Base-by-base conservation (phyloP, 30 jellyfish, hydroid and myxozoan genomes). In the Morbakka virulenta region DNA sequence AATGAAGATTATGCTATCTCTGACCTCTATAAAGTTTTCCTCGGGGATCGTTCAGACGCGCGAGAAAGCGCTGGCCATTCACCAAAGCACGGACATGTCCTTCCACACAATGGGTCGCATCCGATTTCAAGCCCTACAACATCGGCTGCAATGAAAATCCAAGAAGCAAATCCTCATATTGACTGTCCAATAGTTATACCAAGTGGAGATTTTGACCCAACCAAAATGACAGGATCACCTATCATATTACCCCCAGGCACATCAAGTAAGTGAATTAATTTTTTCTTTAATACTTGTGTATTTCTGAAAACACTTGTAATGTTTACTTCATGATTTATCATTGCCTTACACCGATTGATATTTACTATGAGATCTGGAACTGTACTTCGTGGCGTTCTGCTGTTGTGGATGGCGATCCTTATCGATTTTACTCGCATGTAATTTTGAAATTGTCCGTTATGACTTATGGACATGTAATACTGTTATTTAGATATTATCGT, bases 131-230 rank as follows among this genome's bases (percentile, higher is more conserved):
- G 94, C 32, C 79, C 98, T 4, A 66, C 76, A 12, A 29, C 97
- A 4, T 61, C 96, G 17, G 87, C 94, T 3, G 84, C 95, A 0
- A 24, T 61, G 11, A 95, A 92, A 28, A 74, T 92, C 1, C 98
- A 92, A 68, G 84, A 75, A 32, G 71, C 93, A 49, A 93, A 92
- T 69, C 98, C 98, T 6, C 88, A 93, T 31, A 80, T 92, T 13
- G 98, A 92, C 75, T 92, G 98, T 30, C 98, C 98, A 17, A 92
- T 92, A 52, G 98, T 92, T 50, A 92, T 92, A 25, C 98, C 98
- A 67, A 92, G 77, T 68, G 95, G 97, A 27, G 98, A 92, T 77
- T 92, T 85, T 69, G 98, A 92, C 76, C 96, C 98, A 0, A 27
- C 67, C 9, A 92, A 77, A 34, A 51, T 66, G 2, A 73, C 95